Percentiles rank a stretch among this genome's conserved stretches.
Conservation (phyloP, 2,113 vertebrate species). For the Bubo bubo region DNA sequence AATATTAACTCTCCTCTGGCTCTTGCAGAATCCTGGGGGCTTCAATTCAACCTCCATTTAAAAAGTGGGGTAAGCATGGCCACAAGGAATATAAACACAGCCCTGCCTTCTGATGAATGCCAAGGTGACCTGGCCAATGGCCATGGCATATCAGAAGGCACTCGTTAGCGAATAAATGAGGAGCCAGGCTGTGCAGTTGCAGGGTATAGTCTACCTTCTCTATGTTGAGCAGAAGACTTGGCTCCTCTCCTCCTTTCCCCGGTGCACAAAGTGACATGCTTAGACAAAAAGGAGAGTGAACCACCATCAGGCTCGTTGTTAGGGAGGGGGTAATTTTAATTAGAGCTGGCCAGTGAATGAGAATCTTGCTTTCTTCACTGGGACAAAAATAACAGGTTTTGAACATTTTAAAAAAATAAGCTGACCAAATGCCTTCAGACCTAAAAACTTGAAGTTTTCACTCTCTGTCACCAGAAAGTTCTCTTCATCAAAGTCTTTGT, state of each 20-base stretch:
- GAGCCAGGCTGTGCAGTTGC: not conserved
- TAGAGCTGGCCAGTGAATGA: not conserved
- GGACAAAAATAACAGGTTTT: not conserved
- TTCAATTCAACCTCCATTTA: not conserved
- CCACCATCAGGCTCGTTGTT: not conserved
- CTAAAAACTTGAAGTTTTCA: not conserved
- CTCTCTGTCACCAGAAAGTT: not conserved
- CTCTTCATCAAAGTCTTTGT: not conserved
- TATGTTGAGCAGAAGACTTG: not conserved
- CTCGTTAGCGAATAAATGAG: not conserved
- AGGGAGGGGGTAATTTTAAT: not conserved
- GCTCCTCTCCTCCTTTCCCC: not conserved
- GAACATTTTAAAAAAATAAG: not conserved
- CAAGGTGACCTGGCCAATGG: not conserved
- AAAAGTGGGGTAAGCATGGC: not conserved
- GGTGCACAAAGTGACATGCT: fast-evolving
- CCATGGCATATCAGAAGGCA: fast-evolving
- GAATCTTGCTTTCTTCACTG: not conserved
- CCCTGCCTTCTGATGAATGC: not conserved
- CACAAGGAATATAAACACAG: not conserved
- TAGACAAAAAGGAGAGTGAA: not conserved
- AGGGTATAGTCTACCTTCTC: not conserved
- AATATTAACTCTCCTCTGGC: not conserved
- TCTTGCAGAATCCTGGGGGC: not conserved
- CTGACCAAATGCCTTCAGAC: not conserved